Percentiles rank a stretch among this genome's conserved stretches.
phyloP scores from a whole-genome alignment of 2,888 invertebrate genomes.

The Caenorhabditis sp. region DNA sequence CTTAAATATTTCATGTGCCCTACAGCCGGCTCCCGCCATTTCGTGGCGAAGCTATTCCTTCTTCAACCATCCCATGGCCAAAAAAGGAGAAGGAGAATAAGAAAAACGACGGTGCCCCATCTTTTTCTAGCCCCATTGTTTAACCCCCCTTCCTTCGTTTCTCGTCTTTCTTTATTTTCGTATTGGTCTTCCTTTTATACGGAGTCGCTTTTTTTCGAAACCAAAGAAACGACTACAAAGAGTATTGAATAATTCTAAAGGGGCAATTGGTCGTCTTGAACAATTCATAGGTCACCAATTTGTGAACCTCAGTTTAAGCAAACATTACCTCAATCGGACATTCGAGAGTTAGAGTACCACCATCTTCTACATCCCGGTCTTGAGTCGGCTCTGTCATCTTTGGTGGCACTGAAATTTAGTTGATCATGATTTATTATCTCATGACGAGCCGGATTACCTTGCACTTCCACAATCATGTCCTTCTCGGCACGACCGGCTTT shows the following conservation, averaged over 20 bases:
- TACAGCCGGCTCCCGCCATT: conserved; percentile 40
- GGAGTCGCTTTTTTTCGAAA: conserved; percentile 43
- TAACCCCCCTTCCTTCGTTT: conserved; percentile 45
- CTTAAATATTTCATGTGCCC: conserved; percentile 66
- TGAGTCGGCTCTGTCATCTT: conserved; percentile 61
- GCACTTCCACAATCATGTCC: conserved; percentile 86
- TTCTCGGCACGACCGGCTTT: conserved; percentile 85
- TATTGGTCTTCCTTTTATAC: conserved; percentile 37
- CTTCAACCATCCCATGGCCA: conserved; percentile 27
- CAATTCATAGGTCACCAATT: neutral
- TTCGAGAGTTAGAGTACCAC: conserved; percentile 85
- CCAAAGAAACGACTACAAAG: conserved; percentile 8
- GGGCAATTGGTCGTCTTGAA: neutral
- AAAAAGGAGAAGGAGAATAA: conserved; percentile 34
- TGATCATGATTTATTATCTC: neutral
- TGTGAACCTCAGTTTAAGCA: conserved; percentile 49
- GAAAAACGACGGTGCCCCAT: conserved; percentile 54
- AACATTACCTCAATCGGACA: conserved; percentile 76
- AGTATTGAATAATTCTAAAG: neutral
- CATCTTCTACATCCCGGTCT: conserved; percentile 84
- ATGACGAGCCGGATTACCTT: conserved; percentile 84
- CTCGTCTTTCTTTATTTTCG: conserved; percentile 31
- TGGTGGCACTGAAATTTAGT: conserved; percentile 75
- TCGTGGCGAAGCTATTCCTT: conserved; percentile 17
- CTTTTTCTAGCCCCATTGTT: conserved; percentile 57